Evolutionary conservation across 2,797 vertebrate species (phyloP).

Genomic region (Loriculus beryllinus): DNA sequence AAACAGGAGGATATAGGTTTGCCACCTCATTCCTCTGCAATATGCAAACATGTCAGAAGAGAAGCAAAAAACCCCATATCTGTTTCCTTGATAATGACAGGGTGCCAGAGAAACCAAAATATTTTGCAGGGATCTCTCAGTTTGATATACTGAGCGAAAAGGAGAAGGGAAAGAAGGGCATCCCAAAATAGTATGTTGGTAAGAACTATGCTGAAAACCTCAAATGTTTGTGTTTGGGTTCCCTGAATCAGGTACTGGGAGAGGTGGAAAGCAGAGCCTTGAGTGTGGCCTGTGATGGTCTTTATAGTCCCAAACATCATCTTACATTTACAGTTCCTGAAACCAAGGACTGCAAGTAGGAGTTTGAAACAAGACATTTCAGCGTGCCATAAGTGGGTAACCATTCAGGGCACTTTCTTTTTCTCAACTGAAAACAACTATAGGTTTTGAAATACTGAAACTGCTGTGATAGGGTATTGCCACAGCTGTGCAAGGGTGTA

Average conservation of each 20-base stretch:
- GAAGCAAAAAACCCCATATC: background rate
- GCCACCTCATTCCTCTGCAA: background rate
- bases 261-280: background rate
- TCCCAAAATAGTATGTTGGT: background rate
- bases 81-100: background rate
- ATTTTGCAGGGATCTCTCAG: background rate
- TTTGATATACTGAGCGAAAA: background rate
- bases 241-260: background rate
- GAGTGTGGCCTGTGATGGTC: background rate
- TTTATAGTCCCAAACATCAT: background rate
- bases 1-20: background rate
- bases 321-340: background rate
- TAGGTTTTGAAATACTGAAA: background rate
- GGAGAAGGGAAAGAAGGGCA: background rate
- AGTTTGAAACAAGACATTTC: background rate
- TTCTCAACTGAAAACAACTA: background rate
- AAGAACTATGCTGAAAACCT: background rate
- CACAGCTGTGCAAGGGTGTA: background rate
- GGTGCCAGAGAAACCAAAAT: background rate
- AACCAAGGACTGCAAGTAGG: background rate
- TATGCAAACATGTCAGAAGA: background rate
- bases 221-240: background rate
- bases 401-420: background rate
- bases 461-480: accelerated
- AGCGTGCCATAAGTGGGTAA: background rate